Evolutionary conservation across 1,140 invertebrate species (phyloP).

Genomic region (Orius laevigatus): DNA sequence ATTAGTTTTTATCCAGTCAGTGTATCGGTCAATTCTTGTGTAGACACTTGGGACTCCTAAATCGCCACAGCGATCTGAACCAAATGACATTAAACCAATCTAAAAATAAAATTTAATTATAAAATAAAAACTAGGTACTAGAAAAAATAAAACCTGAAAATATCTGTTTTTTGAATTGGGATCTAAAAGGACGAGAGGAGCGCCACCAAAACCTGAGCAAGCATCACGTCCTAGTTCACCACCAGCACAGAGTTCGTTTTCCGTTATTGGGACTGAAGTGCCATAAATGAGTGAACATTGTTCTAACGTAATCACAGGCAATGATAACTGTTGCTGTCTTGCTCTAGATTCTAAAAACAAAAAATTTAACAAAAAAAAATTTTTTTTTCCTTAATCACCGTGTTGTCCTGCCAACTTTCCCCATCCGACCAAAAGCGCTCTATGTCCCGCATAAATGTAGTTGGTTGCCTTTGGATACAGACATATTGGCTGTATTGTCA

Average conservation of each 20-base stretch:
- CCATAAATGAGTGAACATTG: conserved; percentile 36
- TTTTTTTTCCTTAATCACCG: conserved; percentile 14
- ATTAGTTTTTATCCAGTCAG: conserved; percentile 48
- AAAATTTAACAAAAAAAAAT: background rate
- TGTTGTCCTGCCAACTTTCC: conserved; percentile 29
- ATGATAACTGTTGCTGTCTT: conserved; percentile 31
- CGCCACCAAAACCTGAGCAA: conserved; percentile 51
- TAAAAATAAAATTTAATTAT: conserved; percentile 25
- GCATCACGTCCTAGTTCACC: conserved; percentile 45
- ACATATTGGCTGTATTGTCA: conserved; percentile 34
- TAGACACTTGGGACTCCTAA: conserved; percentile 49
- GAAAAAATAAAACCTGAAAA: conserved; percentile 33
- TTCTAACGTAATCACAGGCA: conserved; percentile 34
- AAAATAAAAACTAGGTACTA: conserved; percentile 1
- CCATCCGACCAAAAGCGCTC: conserved; percentile 34
- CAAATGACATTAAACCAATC: conserved; percentile 54
- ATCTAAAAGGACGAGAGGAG: conserved; percentile 38
- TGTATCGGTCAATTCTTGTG: conserved; percentile 46
- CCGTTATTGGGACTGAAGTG: conserved; percentile 31
- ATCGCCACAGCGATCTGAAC: conserved; percentile 50
- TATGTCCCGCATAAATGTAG: conserved; percentile 22
- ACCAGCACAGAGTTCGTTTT: conserved; percentile 47
- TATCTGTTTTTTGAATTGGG: conserved; percentile 22
- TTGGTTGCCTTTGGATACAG: conserved; percentile 18
- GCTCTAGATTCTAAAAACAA: conserved; percentile 14